A percentile compares a stretch with the other conserved stretches of the same genome.
phyloP scores from a whole-genome alignment of 2,888 invertebrate species.

The Acrobasis repandana region DNA sequence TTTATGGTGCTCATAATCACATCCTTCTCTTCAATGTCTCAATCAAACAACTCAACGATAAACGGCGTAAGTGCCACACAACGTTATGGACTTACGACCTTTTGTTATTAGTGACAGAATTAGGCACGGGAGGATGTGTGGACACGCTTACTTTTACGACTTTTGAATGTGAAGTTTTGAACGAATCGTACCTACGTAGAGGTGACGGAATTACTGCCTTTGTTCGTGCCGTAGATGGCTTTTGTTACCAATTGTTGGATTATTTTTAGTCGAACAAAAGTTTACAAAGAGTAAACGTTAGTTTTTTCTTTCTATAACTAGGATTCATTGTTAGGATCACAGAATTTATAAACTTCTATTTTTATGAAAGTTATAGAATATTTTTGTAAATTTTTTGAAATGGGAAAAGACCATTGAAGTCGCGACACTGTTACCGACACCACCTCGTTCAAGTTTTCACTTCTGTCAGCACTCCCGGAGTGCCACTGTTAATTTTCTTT shows the following conservation, averaged over 20 bases:
- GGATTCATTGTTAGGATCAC: too few species aligned
- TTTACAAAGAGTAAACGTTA: slow-evolving; percentile 33
- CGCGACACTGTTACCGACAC: too few species aligned
- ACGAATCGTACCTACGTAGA: slow-evolving; percentile 40
- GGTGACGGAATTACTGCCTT: slow-evolving; percentile 59
- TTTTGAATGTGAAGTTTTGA: slow-evolving; percentile 62
- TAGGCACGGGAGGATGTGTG: slow-evolving; percentile 75
- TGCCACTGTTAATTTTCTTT: too few species aligned
- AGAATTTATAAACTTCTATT: too few species aligned
- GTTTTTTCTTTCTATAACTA: too few species aligned
- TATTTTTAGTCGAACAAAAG: background rate
- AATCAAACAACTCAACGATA: slow-evolving; percentile 47
- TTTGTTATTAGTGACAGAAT: background rate
- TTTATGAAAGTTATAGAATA: too few species aligned
- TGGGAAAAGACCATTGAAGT: too few species aligned
- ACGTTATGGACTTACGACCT: background rate
- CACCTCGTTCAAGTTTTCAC: too few species aligned
- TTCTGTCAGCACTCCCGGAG: too few species aligned
- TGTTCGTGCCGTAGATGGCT: slow-evolving; percentile 30
- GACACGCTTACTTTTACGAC: slow-evolving; percentile 67
- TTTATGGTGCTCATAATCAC: slow-evolving; percentile 78
- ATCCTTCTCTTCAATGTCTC: slow-evolving; percentile 80
- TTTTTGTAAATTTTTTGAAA: too few species aligned
- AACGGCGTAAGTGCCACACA: background rate
- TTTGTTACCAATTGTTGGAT: background rate